Percentiles rank a stretch among this genome's conserved stretches.
These are phyloP conservation scores for Hydrocynus forskahlii DNA, from an alignment of 2,797 vertebrate species.

Conservation along the genomic window DNA sequence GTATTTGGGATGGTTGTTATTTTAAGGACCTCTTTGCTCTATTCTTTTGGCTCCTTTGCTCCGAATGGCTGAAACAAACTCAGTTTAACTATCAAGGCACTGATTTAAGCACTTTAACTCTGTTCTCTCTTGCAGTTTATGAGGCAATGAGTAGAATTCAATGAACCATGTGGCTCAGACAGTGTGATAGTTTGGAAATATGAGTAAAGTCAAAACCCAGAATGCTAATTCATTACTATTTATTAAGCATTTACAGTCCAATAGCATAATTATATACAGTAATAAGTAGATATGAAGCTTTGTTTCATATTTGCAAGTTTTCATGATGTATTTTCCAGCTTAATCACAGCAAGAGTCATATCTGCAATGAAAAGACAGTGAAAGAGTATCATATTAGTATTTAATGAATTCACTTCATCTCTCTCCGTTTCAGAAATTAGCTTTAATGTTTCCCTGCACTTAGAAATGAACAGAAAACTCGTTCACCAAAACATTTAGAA, in stretches of 20 bases:
- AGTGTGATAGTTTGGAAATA: neutral
- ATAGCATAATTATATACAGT: constrained; percentile 3
- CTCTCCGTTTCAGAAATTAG: neutral
- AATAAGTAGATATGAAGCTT: constrained; percentile 1
- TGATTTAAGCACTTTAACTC: neutral
- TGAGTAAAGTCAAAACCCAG: neutral
- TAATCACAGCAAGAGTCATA: constrained; percentile 70
- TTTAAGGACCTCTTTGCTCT: too few relatives aligned
- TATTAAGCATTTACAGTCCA: neutral
- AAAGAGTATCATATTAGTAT: constrained; percentile 5
- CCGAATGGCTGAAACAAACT: too few relatives aligned
- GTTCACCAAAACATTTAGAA: too few relatives aligned
- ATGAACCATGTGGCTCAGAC: neutral
- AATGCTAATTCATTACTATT: neutral
- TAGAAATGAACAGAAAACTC: neutral
- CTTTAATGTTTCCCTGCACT: neutral
- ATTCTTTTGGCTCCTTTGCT: too few relatives aligned
- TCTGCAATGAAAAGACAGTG: constrained; percentile 70
- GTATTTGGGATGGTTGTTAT: too few relatives aligned
- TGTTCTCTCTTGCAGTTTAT: neutral
- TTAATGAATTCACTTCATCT: neutral
- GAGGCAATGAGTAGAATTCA: neutral
- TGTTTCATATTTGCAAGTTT: neutral
- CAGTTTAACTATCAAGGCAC: too few relatives aligned
- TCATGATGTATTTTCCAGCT: neutral